phyloP scores from a whole-genome alignment of 2,888 invertebrate species.

The Ommatoiulus sabulosus region DNA sequence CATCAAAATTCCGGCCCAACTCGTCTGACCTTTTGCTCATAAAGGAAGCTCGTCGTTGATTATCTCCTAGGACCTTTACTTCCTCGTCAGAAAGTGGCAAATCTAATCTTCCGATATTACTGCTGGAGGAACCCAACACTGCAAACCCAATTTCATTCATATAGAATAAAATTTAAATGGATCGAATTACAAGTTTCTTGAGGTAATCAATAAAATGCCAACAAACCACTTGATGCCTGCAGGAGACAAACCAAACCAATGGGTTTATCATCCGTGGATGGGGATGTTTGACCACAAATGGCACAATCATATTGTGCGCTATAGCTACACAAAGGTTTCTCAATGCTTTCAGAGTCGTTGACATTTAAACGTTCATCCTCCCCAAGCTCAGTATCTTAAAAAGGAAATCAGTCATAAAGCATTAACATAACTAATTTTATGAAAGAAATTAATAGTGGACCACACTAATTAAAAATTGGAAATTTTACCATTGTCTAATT shows the following conservation, averaged over 20 bases:
- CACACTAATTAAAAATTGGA: no score
- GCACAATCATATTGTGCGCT: conserved; percentile 88
- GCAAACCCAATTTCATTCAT: conserved; percentile 56
- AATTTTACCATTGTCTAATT: no score
- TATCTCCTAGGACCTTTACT: conserved; percentile 61
- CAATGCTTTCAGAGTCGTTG: conserved; percentile 56
- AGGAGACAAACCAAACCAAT: conserved; percentile 91
- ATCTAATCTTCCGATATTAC: conserved; percentile 70
- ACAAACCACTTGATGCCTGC: conserved; percentile 63
- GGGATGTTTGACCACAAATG: conserved; percentile 91
- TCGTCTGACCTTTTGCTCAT: conserved; percentile 83
- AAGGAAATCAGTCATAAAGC: neutral
- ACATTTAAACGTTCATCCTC: conserved; percentile 70
- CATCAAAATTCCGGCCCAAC: conserved; percentile 80
- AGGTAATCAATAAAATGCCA: neutral
- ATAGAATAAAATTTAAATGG: neutral
- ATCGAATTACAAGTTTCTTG: neutral
- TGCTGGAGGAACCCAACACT: conserved; percentile 80
- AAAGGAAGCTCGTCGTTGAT: conserved; percentile 68
- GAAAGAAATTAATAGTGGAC: no score
- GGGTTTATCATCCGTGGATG: conserved; percentile 84
- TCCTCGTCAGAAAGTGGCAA: conserved; percentile 78
- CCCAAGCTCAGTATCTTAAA: conserved; percentile 64
- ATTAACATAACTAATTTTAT: neutral
- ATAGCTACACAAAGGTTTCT: conserved; percentile 65